Evolutionary conservation across 2,888 invertebrate species (phyloP), one percentile per base, ranked within the genome.

Genomic region (Dolichomitus sp.): DNA sequence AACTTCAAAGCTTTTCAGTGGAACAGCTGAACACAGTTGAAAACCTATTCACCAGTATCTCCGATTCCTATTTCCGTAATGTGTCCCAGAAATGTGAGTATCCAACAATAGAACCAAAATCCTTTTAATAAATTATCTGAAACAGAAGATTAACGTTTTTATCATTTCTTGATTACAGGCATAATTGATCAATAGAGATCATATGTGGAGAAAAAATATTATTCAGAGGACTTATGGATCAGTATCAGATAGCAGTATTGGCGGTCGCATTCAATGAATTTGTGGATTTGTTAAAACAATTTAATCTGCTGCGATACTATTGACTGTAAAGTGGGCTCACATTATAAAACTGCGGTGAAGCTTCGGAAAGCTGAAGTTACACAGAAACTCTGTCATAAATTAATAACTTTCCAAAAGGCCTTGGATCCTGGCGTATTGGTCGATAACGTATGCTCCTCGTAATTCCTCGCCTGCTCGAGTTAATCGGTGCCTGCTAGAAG

Each of bases 391-490:
- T 19, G 37, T 68, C 63, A 52, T 70, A 63, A 70, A 78, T 78
- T 78, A 69, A 70, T 78, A 74, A 78, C 73, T 74, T 69, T 42
- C 42, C 23, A 33, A 33, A 40, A 37, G 66, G 14, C 42, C 75
- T 75, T 66, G 59, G 57, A 70, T 70, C 50, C 40, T 59, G 72
- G 52, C 68, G 42, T 69, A 69, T 57, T 76, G 66, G 68, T 81
- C 83, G 81, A 86, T 84, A 85, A 83, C 54, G 69, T 54, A 83
- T 74, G 83, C 63, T 76, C 37, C 79, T 81, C 83, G 63, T 86
- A 84, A 85, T 84, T 86, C 27, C 42, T 30, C 61, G 63, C 45
- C 63, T 52, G 42, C 59, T 72, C 68, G 57, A 66, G 57, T 76
- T 68, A 72, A 81, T 72, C 70, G 40, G 37, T 9, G 76, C 48